Evolutionary conservation across 2,797 vertebrate species (phyloP).

Genomic region (Cichlasoma orientale): DNA sequence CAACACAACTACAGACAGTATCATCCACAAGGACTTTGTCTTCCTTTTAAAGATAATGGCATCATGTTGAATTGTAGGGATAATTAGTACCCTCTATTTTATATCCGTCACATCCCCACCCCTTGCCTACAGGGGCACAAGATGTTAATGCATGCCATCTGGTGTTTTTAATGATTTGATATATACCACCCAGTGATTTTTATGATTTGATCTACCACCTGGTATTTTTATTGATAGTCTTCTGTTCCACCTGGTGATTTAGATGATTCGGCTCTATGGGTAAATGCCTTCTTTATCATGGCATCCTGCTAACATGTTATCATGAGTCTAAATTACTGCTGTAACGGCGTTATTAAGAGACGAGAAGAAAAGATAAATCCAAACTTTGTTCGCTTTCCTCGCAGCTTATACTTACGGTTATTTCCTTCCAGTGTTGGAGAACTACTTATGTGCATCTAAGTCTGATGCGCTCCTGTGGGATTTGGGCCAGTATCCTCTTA

Average conservation of each 20-base stretch:
- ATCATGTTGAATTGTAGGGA: conserved; percentile 76
- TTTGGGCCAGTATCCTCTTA: conserved; percentile 72
- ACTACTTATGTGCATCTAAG: conserved; percentile 45
- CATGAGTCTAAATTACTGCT: conserved; percentile 72
- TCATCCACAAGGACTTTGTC: conserved; percentile 68
- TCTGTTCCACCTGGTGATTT: conserved; percentile 82
- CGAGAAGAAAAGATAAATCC: conserved; percentile 46
- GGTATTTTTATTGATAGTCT: conserved; percentile 84
- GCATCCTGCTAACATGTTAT: conserved; percentile 77
- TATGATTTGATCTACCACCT: conserved; percentile 85
- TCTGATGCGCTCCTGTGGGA: conserved; percentile 54
- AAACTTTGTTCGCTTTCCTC: conserved; percentile 51
- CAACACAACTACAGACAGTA: conserved; percentile 56
- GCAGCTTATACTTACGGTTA: conserved; percentile 32
- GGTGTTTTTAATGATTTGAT: conserved; percentile 84
- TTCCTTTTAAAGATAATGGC: conserved; percentile 76
- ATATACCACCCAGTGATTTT: conserved; percentile 84
- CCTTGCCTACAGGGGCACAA: conserved; percentile 81
- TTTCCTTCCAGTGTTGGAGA: conserved; percentile 13
- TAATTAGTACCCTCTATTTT: conserved; percentile 83
- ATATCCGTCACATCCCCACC: conserved; percentile 79
- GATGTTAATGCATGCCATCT: conserved; percentile 84
- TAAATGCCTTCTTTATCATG: conserved; percentile 78
- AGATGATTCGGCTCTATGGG: conserved; percentile 78
- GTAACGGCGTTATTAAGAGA: conserved; percentile 60